Base-by-base conservation (phyloP, 2,113 vertebrate species). In the human (Homo sapiens) region DNA sequence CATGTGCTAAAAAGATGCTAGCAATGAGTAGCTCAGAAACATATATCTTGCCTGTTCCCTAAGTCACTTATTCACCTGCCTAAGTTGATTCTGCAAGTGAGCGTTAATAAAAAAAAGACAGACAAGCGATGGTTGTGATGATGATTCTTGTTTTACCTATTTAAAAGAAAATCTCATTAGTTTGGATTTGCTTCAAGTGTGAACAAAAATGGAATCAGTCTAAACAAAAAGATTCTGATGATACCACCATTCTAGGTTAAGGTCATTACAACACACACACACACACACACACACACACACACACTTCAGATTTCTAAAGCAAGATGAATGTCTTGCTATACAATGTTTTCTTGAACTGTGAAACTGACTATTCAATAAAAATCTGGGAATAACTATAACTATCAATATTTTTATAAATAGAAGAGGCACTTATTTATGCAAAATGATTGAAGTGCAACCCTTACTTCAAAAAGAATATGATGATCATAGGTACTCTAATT, bases 131-230 rank as follows among this genome's bases (percentile, higher is more conserved):
- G 61, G 27, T 30, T 64, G 6, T 4, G 30, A 45, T 55, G 22
- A 5, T 55, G 22, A 5, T 2, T 87, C 81, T 89, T 84, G 1
- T 16, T 72, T 93, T 38, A 50, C 32, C 16, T 12, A 1, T 73
- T 79, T 79, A 72, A 91, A 93, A 82, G 48, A 80, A 95, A 96
- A 86, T 83, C 6, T 50, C 48, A 70, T 87, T 89, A 55, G 25
- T 86, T 61, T 92, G 68, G 35, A 92, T 23, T 68, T 87, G n/a
- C 5, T 90, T 90, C 50, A 92, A 5, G 12, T 76, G 7, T 85
- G 25, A 85, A 35, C 16, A 22, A 82, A 82, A 86, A 87, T 10
- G 38, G 32, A 89, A 48, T 89, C n/a, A 80, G n/a, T 64, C 25
- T 79, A 92, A 70, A 13, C 14, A 52, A 91, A 93, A 84, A 12